Evolutionary conservation across 2,113 vertebrate species (phyloP), one percentile per base, ranked within the genome.

Genomic region (Nibea albiflora): DNA sequence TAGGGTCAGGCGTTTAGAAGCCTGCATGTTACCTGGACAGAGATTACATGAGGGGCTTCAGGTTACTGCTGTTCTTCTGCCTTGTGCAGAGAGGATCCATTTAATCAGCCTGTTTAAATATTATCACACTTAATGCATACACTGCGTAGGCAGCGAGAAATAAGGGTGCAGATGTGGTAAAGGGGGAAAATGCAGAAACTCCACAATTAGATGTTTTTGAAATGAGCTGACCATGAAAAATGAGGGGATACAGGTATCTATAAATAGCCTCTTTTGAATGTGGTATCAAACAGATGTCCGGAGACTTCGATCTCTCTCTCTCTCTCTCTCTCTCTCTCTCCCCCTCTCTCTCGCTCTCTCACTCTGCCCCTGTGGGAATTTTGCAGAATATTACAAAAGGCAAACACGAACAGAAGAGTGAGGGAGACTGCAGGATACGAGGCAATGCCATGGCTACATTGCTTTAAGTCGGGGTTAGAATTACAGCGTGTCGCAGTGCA

Each of bases 21-120:
- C 83, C 91, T 86, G 92, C 86, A 92, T 91, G 81, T 84, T 89
- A 93, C 92, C 92, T 93, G 85, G 76, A 86, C 69, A 92, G 76
- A 80, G 73, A 86, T 83, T 22, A 91, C 56, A 90, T 52, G 69
- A 78, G 28, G 28, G 63, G 73, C 77, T 58, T 84, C 60, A 52
- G 50, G 69, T 90, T 75, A 88, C 58, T 53, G 61, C 60, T 72
- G 54, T 9, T 53, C 35, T n/a, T 72, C 39, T 61, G 58, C 78
- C 49, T 54, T 10, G 54, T 57, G 68, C 70, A 54, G 62, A 20
- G 28, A 54, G 52, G 39, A 78, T 53, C 62, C 63, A 70, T 80
- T 76, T 49, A 60, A 74, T 80, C n/a, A 71, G 26, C 50, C 63
- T 44, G 8, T 71, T 81, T 53, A 5, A 84, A 58, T 85, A 74